phyloP scores from a whole-genome alignment of 2,888 invertebrate species.

The Polydrusus cervinus region DNA sequence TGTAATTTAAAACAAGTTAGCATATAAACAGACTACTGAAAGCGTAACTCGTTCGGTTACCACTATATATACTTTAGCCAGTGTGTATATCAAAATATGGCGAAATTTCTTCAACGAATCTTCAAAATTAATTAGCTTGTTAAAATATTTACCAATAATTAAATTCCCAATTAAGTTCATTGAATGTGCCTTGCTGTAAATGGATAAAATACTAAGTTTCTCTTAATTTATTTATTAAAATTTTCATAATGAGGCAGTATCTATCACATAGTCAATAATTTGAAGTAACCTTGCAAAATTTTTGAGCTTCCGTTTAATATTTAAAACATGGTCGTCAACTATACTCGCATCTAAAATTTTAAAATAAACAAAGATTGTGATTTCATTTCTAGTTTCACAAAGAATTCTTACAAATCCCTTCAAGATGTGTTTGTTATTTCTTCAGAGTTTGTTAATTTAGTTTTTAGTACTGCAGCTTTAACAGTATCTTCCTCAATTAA shows the following conservation, averaged over 20 bases:
- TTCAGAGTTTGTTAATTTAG: not conserved
- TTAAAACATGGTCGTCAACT: no score
- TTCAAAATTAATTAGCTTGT: constrained; percentile 52
- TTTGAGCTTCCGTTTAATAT: no score
- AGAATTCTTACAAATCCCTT: no score
- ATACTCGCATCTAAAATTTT: no score
- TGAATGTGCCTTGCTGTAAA: constrained; percentile 44
- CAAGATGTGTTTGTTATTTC: no score
- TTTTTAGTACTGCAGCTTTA: not conserved
- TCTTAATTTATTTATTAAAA: constrained; percentile 50
- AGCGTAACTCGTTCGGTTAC: constrained; percentile 18
- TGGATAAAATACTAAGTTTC: constrained; percentile 49
- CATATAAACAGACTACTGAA: constrained; percentile 48
- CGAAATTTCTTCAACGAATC: constrained; percentile 49
- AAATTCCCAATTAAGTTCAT: constrained; percentile 52
- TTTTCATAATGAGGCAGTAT: constrained; percentile 22
- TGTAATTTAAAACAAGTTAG: constrained; percentile 38
- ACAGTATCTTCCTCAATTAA: not conserved
- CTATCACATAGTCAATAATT: no score
- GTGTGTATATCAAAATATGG: constrained; percentile 49
- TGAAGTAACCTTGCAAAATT: no score
- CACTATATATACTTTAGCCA: constrained; percentile 48
- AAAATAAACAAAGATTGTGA: no score
- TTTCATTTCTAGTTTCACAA: no score
- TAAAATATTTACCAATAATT: constrained; percentile 55